Evolutionary conservation across 2,888 invertebrate genomes (phyloP).

Genomic region (Drosophila pegasa): DNA sequence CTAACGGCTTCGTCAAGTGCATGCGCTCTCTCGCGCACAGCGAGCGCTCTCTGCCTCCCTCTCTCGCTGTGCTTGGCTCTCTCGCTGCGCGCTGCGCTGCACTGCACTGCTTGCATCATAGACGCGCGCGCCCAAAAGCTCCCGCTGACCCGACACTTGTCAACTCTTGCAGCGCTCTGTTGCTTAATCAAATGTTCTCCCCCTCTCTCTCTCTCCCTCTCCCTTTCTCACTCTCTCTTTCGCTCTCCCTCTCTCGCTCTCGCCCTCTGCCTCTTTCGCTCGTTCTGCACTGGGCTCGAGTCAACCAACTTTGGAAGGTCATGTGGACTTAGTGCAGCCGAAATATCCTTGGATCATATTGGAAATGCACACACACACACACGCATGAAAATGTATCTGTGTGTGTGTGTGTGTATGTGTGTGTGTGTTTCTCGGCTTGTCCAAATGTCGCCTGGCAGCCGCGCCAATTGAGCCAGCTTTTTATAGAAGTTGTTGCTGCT

Average conservation of each 20-base stretch:
- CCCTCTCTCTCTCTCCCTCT: neutral
- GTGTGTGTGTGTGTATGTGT: constrained; percentile 9
- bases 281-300: constrained; percentile 46
- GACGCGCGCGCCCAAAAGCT: constrained; percentile 18
- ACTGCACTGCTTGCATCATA: constrained; percentile 41
- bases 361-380: constrained; percentile 53
- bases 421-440: constrained; percentile 7
- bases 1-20: constrained; percentile 62
- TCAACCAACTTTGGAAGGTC: constrained; percentile 83
- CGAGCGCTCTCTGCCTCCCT: constrained; percentile 2
- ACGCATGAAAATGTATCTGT: constrained; percentile 4
- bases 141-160: constrained; percentile 41
- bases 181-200: constrained; percentile 56
- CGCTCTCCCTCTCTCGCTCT: neutral
- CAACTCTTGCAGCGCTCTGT: constrained; percentile 52
- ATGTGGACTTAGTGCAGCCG: constrained; percentile 75
- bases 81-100: constrained; percentile 7
- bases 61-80: constrained; percentile 5
- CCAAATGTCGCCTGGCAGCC: constrained; percentile 43
- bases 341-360: constrained; percentile 78
- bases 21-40: constrained; percentile 19
- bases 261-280: neutral
- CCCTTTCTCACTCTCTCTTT: neutral
- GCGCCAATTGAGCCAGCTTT: constrained; percentile 44
- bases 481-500: constrained; percentile 14